Evolutionary conservation across 2,888 invertebrate genomes (phyloP), one percentile per base, ranked within the genome.

Genomic region (Epistrophella euchroma): DNA sequence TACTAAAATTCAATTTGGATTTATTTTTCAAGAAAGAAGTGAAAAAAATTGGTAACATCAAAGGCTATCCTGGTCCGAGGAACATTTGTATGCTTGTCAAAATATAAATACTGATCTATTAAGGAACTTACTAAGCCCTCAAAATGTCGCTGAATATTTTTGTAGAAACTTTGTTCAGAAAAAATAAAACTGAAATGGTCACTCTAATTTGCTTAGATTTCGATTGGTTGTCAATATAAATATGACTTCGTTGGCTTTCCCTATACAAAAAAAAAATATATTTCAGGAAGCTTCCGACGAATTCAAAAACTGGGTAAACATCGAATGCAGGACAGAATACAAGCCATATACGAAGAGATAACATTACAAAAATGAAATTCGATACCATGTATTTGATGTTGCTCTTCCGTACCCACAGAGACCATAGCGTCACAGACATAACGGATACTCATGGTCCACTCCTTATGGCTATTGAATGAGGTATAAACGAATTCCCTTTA

Each of bases 381-480:
- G 15, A 0, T 19, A 0, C 17, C 19, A 5, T 13, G 1, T 52
- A 25, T 2, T 35, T 25, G 19, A 62, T 72, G 47, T 43, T 40
- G 40, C n/a, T 32, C 47, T 47, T 35, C 28, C 37, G 22, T 17
- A 35, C 15, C 13, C 45, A 22, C 47, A 47, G 47, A 17, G 5
- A n/a, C n/a, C n/a, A n/a, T n/a, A 37, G 43, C 13, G 15, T 43
- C 22, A 60, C 60, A 60, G 40, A 60, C 37, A 37, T 40, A 15
- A 37, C 37, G 19, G 60, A 40, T 58, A 13, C 37, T 52, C 62
- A 22, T 50, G 32, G 32, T 32, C 64, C 64, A 37, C 15, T 74
- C 75, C 80, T 80, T 60, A 76, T 81, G 72, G 68, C 80, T 76
- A 81, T 76, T 72, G 76, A 85, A 85, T 81, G 81, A 81, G 76